Evolutionary conservation across 2,888 invertebrate species (phyloP).

Genomic region (Xylophagus ater): DNA sequence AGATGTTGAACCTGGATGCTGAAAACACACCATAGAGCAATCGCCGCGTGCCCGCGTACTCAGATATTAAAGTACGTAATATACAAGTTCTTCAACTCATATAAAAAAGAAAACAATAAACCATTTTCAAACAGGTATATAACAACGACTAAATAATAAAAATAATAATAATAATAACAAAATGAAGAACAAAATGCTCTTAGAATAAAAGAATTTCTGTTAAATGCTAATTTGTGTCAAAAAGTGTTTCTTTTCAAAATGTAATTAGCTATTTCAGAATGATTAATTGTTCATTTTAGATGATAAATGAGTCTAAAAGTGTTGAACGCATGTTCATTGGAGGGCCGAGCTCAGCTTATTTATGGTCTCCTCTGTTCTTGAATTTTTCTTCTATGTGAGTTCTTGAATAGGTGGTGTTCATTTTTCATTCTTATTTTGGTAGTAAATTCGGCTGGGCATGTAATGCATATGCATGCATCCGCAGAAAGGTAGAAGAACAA

Average conservation of each 20-base stretch:
- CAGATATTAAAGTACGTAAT: too few relatives aligned
- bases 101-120: too few relatives aligned
- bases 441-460: too few relatives aligned
- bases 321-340: constrained; percentile 14
- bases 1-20: too few relatives aligned
- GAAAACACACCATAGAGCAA: too few relatives aligned
- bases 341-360: constrained; percentile 3
- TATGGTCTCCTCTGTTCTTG: background rate
- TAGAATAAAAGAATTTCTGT: constrained; percentile 8
- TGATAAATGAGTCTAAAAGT: constrained; percentile 16
- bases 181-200: background rate
- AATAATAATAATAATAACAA: too few relatives aligned
- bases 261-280: constrained; percentile 15
- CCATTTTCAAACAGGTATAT: too few relatives aligned
- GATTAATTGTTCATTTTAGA: constrained; percentile 17
- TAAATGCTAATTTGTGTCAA: constrained; percentile 17
- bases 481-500: background rate
- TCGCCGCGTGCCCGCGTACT: too few relatives aligned
- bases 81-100: too few relatives aligned
- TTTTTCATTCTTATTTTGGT: too few relatives aligned
- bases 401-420: too few relatives aligned
- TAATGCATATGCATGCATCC: background rate
- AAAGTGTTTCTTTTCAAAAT: constrained; percentile 15
- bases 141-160: too few relatives aligned
- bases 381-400: constrained; percentile 5